Evolutionary conservation across 2,888 invertebrate species (phyloP).

Genomic region (Drosophila kambysellisi): DNA sequence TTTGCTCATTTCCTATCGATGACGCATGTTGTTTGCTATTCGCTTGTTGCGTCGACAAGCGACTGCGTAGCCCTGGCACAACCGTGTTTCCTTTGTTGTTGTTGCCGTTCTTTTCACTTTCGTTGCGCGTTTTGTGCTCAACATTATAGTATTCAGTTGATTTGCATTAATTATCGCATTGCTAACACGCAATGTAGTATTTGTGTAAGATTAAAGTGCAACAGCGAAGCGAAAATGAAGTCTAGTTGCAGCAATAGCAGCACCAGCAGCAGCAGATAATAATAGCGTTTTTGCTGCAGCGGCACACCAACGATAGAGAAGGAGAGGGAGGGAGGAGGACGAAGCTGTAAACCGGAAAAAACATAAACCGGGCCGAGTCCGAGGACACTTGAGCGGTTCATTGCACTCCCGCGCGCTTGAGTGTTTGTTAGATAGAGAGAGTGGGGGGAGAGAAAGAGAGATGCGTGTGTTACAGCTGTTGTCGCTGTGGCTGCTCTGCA

Average conservation of each 20-base stretch:
- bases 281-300: conserved; percentile 48
- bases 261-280: conserved; percentile 63
- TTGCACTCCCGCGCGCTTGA: conserved; percentile 18
- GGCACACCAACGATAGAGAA: conserved; percentile 1
- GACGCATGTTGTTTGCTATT: conserved; percentile 29
- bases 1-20: conserved; percentile 26
- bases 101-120: conserved; percentile 70
- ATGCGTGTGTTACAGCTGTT: conserved; percentile 66
- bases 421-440: neutral
- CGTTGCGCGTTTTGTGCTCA: conserved; percentile 60
- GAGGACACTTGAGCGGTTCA: conserved; percentile 39
- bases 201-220: conserved; percentile 30
- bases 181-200: conserved; percentile 36
- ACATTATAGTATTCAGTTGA: conserved; percentile 45
- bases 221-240: conserved; percentile 59
- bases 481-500: conserved; percentile 56
- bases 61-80: conserved; percentile 31
- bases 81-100: conserved; percentile 52
- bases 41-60: conserved; percentile 17
- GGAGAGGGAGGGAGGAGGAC: conserved; percentile 30
- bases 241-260: conserved; percentile 41
- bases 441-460: neutral
- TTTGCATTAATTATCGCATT: conserved; percentile 50
- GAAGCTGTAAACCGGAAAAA: conserved; percentile 69
- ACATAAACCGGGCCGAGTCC: conserved; percentile 28